Evolutionary conservation across 2,113 vertebrate species (phyloP).

Genomic region (Empidonax alnorum): DNA sequence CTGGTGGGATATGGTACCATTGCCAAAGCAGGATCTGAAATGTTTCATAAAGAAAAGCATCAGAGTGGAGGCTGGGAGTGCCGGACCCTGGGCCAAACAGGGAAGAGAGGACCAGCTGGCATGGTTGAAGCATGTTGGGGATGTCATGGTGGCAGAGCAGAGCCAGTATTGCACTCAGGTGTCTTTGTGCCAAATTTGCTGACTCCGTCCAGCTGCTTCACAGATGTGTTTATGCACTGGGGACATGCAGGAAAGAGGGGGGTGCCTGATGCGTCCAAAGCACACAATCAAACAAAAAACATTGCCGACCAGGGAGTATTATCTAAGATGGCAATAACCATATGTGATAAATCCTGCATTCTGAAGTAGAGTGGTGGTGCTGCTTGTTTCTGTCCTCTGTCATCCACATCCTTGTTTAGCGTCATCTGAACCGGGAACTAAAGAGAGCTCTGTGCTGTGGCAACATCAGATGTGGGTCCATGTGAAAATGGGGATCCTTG

Average conservation of each 20-base stretch:
- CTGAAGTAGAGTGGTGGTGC: neutral
- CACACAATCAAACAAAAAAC: neutral
- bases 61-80: fast-evolving
- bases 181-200: fast-evolving
- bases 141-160: neutral
- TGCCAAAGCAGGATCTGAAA: neutral
- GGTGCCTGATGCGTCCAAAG: neutral
- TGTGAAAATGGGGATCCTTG: neutral
- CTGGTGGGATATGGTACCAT: neutral
- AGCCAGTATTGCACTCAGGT: neutral
- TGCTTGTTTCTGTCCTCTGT: fast-evolving
- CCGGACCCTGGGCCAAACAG: fast-evolving
- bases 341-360: neutral
- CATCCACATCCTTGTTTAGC: neutral
- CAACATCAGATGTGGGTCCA: neutral
- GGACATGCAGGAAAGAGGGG: neutral
- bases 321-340: neutral
- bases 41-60: neutral
- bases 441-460: neutral
- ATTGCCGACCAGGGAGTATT: neutral
- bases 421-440: neutral
- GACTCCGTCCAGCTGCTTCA: neutral
- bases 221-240: neutral
- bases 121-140: fast-evolving
- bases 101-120: neutral